Conservation (phyloP, 1,140 invertebrate genomes). For the Hylyphantes graminicola region DNA sequence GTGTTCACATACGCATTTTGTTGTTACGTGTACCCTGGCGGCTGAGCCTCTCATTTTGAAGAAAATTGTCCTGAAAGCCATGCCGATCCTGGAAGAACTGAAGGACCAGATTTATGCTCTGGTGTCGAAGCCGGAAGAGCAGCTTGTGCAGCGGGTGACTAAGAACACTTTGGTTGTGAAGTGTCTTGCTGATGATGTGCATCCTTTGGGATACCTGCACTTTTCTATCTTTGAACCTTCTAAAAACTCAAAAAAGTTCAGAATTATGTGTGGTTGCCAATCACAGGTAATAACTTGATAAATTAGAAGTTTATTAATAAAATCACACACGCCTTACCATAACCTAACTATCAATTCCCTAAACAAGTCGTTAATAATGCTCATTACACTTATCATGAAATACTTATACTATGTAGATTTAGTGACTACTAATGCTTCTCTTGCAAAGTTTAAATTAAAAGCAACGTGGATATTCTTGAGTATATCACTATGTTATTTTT, state of each 20-base stretch:
- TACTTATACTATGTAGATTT: no score
- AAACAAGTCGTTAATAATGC: no score
- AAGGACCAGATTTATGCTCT: slow-evolving; percentile 78
- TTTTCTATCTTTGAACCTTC: slow-evolving; percentile 73
- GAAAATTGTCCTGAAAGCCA: slow-evolving; percentile 75
- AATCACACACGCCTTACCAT: no score
- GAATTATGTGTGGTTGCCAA: slow-evolving; percentile 46
- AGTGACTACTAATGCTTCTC: no score
- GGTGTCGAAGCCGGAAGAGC: slow-evolving; percentile 72
- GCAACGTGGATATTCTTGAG: no score
- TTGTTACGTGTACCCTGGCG: slow-evolving; percentile 75
- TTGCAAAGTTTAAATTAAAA: no score
- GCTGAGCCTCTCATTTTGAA: slow-evolving; percentile 75
- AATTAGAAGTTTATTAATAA: no score
- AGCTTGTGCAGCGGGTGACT: slow-evolving; percentile 81
- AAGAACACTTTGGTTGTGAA: slow-evolving; percentile 83
- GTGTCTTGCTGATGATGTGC: slow-evolving; percentile 77
- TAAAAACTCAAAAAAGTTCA: slow-evolving; percentile 42
- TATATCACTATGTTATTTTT: no score
- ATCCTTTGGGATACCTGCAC: slow-evolving; percentile 81
- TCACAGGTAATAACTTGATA: slow-evolving; percentile 3
- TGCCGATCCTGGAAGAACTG: slow-evolving; percentile 75
- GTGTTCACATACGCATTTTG: slow-evolving; percentile 79
- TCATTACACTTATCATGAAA: no score
- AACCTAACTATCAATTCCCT: no score